phyloP scores from a whole-genome alignment of 2,888 invertebrate species.

The Sphecodes monilicornis region DNA sequence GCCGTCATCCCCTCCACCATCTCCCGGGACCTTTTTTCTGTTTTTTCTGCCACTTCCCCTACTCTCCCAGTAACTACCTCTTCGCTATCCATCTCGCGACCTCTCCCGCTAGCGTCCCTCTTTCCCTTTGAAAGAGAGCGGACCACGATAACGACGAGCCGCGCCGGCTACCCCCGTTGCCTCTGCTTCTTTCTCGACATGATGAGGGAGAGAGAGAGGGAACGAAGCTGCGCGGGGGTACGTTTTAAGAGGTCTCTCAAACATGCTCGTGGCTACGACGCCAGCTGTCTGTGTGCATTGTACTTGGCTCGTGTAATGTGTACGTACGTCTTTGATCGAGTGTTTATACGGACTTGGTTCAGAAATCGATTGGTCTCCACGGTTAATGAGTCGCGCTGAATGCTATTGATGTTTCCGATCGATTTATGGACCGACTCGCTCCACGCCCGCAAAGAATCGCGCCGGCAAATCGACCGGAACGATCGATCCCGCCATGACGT shows the following conservation, averaged over 20 bases:
- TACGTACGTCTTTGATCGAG: slow-evolving; percentile 68
- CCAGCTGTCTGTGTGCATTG: slow-evolving; percentile 61
- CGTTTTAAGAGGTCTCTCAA: slow-evolving; percentile 78
- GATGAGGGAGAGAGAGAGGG: background rate
- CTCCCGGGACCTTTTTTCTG: slow-evolving; percentile 51
- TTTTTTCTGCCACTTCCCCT: slow-evolving; percentile 31
- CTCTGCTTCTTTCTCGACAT: slow-evolving; percentile 31
- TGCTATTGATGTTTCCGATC: slow-evolving; percentile 67
- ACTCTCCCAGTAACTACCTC: slow-evolving; percentile 45
- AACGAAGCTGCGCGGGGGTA: slow-evolving; percentile 77
- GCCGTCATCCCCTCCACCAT: slow-evolving; percentile 21
- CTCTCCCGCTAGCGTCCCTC: slow-evolving; percentile 24
- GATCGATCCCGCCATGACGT: slow-evolving; percentile 4
- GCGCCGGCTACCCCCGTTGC: slow-evolving; percentile 10
- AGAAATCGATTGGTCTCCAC: slow-evolving; percentile 62
- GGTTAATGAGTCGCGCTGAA: slow-evolving; percentile 70
- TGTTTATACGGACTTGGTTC: slow-evolving; percentile 67
- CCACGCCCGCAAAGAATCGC: slow-evolving; percentile 9
- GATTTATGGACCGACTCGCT: slow-evolving; percentile 48
- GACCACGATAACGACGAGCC: slow-evolving; percentile 17
- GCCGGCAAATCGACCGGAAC: background rate
- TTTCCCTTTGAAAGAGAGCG: slow-evolving; percentile 28
- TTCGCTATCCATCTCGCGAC: slow-evolving; percentile 48
- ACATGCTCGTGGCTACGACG: slow-evolving; percentile 63
- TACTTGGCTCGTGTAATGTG: slow-evolving; percentile 71